These are phyloP conservation scores for Dynastes tityus DNA, from an alignment of 2,888 invertebrate species.

Conservation along the genomic window DNA sequence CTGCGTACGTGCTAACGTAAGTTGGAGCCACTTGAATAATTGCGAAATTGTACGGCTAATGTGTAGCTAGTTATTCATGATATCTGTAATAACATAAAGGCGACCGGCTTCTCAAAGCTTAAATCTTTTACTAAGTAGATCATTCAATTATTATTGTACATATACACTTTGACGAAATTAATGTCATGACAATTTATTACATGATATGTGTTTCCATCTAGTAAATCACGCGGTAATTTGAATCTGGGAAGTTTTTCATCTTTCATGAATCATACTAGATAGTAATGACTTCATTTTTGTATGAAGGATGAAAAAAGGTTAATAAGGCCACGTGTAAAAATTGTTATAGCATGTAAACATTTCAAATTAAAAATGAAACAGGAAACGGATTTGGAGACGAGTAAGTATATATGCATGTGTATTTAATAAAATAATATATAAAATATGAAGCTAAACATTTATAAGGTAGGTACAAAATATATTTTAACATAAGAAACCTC, in stretches of 20 bases:
- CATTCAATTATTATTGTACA: conserved; percentile 30
- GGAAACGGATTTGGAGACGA: too few species aligned
- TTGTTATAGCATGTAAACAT: too few species aligned
- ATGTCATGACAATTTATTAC: conserved; percentile 35
- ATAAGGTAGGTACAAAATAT: not conserved
- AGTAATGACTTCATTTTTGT: not conserved
- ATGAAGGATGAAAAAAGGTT: too few species aligned
- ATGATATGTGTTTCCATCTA: not conserved
- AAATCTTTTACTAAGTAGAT: conserved; percentile 28
- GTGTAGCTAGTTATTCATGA: conserved; percentile 22
- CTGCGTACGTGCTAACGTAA: conserved; percentile 1
- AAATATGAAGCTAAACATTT: not conserved
- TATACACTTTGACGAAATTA: conserved; percentile 25
- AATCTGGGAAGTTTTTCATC: not conserved
- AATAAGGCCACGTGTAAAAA: too few species aligned
- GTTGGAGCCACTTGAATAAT: conserved; percentile 29
- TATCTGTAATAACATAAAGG: conserved; percentile 23
- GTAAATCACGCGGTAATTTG: conserved; percentile 21
- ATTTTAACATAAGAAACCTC: too few species aligned
- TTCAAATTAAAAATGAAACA: too few species aligned
- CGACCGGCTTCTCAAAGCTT: not conserved
- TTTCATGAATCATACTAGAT: not conserved
- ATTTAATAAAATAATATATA: too few species aligned
- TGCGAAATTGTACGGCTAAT: conserved; percentile 35
- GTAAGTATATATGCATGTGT: too few species aligned